Evolutionary conservation across 2,888 invertebrate species (phyloP).

Genomic region (Agonum fuliginosum): DNA sequence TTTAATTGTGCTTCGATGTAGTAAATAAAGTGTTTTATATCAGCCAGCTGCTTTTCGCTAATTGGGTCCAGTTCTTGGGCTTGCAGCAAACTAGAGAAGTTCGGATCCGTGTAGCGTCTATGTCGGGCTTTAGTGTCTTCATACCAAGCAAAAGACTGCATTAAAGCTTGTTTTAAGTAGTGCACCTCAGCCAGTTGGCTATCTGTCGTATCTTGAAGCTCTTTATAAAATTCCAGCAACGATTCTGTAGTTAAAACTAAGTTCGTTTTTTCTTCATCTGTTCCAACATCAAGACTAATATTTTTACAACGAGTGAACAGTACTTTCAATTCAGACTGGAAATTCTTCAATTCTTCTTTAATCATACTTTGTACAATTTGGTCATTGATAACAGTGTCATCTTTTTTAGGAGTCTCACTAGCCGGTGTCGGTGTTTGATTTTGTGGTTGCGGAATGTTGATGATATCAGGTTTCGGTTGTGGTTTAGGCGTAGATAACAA

Average conservation of each 20-base stretch:
- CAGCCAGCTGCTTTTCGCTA: constrained; percentile 80
- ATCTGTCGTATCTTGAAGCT: constrained; percentile 78
- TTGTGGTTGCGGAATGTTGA: not conserved
- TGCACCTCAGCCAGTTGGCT: constrained; percentile 78
- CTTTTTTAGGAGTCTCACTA: constrained; percentile 56
- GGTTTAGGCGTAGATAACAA: constrained; percentile 46
- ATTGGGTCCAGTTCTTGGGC: constrained; percentile 78
- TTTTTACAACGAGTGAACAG: constrained; percentile 75
- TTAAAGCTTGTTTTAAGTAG: constrained; percentile 74
- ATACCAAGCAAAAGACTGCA: constrained; percentile 76
- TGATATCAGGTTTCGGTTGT: constrained; percentile 7
- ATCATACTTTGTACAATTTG: constrained; percentile 73
- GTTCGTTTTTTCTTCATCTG: constrained; percentile 75
- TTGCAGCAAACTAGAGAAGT: constrained; percentile 67
- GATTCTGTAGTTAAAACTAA: constrained; percentile 74
- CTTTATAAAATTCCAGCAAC: constrained; percentile 78
- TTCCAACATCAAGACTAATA: constrained; percentile 76
- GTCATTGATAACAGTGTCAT: constrained; percentile 72
- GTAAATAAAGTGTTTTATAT: constrained; percentile 81
- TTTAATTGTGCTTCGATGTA: constrained; percentile 85
- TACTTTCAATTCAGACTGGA: constrained; percentile 80
- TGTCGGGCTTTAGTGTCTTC: constrained; percentile 76
- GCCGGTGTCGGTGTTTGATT: not conserved
- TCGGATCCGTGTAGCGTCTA: constrained; percentile 69
- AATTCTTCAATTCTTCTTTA: constrained; percentile 79